Percentiles rank a stretch among this genome's conserved stretches.
Conservation (phyloP, 2,888 invertebrate species). For the Operophtera brumata region DNA sequence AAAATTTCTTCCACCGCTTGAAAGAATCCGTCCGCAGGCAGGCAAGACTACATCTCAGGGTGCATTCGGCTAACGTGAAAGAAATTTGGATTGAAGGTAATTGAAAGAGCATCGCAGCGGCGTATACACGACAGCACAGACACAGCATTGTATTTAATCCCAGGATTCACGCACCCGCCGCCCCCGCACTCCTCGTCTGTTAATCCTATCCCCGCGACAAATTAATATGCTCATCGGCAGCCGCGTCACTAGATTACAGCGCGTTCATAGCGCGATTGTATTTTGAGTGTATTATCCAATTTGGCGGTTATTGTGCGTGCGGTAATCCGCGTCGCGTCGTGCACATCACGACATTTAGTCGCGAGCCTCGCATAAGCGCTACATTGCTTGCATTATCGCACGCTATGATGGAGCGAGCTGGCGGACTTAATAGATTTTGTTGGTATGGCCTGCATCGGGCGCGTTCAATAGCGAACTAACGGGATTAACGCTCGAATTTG, state of each 20-base stretch:
- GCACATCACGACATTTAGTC: slow-evolving; percentile 64
- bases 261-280: slow-evolving; percentile 80
- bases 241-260: slow-evolving; percentile 77
- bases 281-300: slow-evolving; percentile 86
- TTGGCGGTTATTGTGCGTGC: slow-evolving; percentile 81
- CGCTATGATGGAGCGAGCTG: slow-evolving; percentile 66
- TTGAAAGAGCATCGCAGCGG: slow-evolving; percentile 44
- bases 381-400: slow-evolving; percentile 68
- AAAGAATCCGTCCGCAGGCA: too few relatives aligned
- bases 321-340: slow-evolving; percentile 72
- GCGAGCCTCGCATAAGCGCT: slow-evolving; percentile 54
- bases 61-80: too few relatives aligned
- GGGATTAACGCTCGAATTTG: slow-evolving; percentile 71
- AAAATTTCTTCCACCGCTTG: too few relatives aligned
- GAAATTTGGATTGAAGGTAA: too few relatives aligned
- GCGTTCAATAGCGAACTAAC: slow-evolving; percentile 72
- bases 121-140: slow-evolving; percentile 17
- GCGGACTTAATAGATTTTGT: slow-evolving; percentile 78
- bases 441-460: slow-evolving; percentile 53
- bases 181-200: slow-evolving; percentile 44
- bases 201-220: slow-evolving; percentile 77
- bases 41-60: too few relatives aligned
- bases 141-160: slow-evolving; percentile 36
- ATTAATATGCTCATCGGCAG: slow-evolving; percentile 80
- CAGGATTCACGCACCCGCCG: slow-evolving; percentile 52